phyloP scores from a whole-genome alignment of 2,113 vertebrate genomes.

The Ameiurus melas region DNA sequence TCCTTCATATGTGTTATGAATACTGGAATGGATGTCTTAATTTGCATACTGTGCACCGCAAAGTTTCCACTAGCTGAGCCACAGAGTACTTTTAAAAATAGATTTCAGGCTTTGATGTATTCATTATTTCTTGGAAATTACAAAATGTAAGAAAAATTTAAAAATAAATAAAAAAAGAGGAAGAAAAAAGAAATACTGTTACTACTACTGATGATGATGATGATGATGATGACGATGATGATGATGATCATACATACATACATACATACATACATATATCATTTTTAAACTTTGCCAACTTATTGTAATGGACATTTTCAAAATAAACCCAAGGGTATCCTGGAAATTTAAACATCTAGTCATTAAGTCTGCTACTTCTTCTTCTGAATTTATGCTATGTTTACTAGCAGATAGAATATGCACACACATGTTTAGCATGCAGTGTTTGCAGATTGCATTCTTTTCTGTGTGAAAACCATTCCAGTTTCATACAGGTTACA shows the following conservation, averaged over 20 bases:
- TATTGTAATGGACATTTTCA: background rate
- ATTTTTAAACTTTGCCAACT: background rate
- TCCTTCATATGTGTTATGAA: background rate
- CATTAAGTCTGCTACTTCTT: background rate
- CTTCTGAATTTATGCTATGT: background rate
- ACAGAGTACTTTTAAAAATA: conserved; percentile 8
- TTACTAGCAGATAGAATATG: background rate
- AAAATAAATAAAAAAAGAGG: background rate
- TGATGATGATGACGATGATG: background rate
- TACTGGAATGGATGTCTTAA: background rate
- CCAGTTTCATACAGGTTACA: background rate
- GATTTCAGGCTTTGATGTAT: background rate
- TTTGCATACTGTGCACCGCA: conserved; percentile 15
- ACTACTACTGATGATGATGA: background rate
- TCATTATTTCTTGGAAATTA: background rate
- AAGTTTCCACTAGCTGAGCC: background rate
- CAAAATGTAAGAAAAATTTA: background rate
- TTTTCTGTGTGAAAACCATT: background rate
- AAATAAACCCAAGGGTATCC: background rate
- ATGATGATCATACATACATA: background rate
- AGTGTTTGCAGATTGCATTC: background rate
- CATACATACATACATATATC: background rate
- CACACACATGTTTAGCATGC: background rate
- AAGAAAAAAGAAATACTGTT: background rate
- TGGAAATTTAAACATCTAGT: background rate